Evolutionary conservation across 2,888 invertebrate genomes (phyloP).

Genomic region (Nomada lathburiana): DNA sequence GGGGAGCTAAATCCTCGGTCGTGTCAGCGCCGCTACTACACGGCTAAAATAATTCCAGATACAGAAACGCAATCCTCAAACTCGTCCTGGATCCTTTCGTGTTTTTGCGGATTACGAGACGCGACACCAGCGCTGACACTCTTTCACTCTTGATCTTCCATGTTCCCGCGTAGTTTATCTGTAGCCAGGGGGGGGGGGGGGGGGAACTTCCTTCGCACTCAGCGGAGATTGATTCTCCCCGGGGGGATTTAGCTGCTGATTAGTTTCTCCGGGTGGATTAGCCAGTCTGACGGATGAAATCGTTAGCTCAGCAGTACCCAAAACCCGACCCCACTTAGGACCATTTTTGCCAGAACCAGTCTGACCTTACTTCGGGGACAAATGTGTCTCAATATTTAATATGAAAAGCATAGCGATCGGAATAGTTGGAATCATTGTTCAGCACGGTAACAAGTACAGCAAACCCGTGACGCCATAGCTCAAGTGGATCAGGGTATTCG

Average conservation of each 20-base stretch:
- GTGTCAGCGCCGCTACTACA: slow-evolving; percentile 56
- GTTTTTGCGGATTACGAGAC: slow-evolving; percentile 43
- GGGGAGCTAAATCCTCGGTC: slow-evolving; percentile 65
- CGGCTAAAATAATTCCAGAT: slow-evolving; percentile 64
- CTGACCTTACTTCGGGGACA: too few species aligned
- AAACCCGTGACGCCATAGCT: neutral
- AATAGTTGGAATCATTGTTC: too few species aligned
- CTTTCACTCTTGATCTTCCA: slow-evolving; percentile 11
- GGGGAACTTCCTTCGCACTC: neutral
- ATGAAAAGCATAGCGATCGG: too few species aligned
- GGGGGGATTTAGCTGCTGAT: neutral
- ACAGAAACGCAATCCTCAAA: slow-evolving; percentile 26
- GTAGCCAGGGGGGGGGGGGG: too few species aligned
- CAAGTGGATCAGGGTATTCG: neutral
- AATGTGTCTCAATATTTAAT: too few species aligned
- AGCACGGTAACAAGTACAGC: too few species aligned
- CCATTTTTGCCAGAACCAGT: too few species aligned
- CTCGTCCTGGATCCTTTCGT: slow-evolving; percentile 19
- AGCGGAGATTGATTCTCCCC: slow-evolving; percentile 16
- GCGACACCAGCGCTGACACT: neutral
- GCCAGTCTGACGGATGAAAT: neutral
- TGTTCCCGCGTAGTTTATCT: neutral
- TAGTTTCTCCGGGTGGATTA: neutral
- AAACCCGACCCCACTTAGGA: too few species aligned
- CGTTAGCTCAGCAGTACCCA: too few species aligned